Conservation (phyloP, 2,888 invertebrate species). For the Andrena chrysosceles region DNA sequence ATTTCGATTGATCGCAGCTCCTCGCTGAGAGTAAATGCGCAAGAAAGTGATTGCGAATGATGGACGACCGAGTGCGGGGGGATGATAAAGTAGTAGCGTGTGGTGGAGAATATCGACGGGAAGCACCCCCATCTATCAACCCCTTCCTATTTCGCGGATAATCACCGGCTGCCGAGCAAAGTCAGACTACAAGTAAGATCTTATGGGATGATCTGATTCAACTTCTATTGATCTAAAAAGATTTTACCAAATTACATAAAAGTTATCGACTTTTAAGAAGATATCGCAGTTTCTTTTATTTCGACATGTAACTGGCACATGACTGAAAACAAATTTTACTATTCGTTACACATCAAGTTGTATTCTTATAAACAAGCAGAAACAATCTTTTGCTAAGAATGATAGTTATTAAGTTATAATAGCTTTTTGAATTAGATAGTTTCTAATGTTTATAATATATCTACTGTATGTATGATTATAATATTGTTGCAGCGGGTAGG, state of each 20-base stretch:
- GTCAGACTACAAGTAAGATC: conserved; percentile 73
- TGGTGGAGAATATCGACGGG: conserved; percentile 79
- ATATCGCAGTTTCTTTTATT: conserved; percentile 8
- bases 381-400: too few relatives aligned
- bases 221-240: conserved; percentile 56
- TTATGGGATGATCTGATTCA: conserved; percentile 65
- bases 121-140: conserved; percentile 78
- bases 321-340: background rate
- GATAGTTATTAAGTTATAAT: too few relatives aligned
- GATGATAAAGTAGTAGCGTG: conserved; percentile 80
- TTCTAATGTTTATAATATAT: too few relatives aligned
- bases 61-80: conserved; percentile 78
- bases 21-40: conserved; percentile 75
- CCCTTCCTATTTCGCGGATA: conserved; percentile 69
- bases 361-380: background rate
- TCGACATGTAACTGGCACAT: background rate
- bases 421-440: too few relatives aligned
- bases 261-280: background rate
- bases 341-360: background rate
- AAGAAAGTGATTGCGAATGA: conserved; percentile 82
- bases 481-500: too few relatives aligned
- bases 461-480: too few relatives aligned
- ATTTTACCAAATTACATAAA: conserved; percentile 25
- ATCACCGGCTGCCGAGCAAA: conserved; percentile 72
- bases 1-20: conserved; percentile 70